These are phyloP conservation scores for Chymomyza procnemis DNA, from an alignment of 2,888 invertebrate genomes.

Conservation along the genomic window DNA sequence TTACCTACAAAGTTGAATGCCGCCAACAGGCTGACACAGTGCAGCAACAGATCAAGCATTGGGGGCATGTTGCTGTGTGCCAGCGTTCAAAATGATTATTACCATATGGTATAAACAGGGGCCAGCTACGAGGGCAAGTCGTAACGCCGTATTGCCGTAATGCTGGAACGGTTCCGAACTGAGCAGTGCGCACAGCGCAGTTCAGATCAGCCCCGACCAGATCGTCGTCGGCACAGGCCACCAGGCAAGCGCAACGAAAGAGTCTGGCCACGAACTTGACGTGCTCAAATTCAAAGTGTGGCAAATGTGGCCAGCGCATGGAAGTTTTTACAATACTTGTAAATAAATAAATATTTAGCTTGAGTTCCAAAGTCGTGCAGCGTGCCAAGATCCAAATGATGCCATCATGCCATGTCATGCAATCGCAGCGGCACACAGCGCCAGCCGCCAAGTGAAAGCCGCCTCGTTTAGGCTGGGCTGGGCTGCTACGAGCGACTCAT, in stretches of 20 bases:
- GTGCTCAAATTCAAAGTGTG: conserved; percentile 65
- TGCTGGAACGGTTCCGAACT: too few species aligned
- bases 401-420: neutral
- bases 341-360: conserved; percentile 27
- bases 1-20: conserved; percentile 71
- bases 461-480: conserved; percentile 17
- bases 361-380: neutral
- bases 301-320: conserved; percentile 44
- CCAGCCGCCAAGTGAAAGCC: conserved; percentile 52
- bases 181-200: too few species aligned
- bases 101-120: conserved; percentile 42
- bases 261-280: conserved; percentile 72
- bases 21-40: conserved; percentile 43
- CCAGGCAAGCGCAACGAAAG: conserved; percentile 70
- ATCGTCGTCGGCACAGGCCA: conserved; percentile 35
- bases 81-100: conserved; percentile 67
- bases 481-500: conserved; percentile 14
- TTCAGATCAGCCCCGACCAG: neutral
- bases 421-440: neutral
- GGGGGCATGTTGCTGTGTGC: conserved; percentile 1
- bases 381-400: neutral
- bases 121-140: neutral
- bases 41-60: too few species aligned
- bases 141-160: neutral
- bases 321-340: conserved; percentile 29